These are phyloP conservation scores for Enchytraeus crypticus DNA, from an alignment of 2,888 invertebrate genomes.

Conservation along the genomic window DNA sequence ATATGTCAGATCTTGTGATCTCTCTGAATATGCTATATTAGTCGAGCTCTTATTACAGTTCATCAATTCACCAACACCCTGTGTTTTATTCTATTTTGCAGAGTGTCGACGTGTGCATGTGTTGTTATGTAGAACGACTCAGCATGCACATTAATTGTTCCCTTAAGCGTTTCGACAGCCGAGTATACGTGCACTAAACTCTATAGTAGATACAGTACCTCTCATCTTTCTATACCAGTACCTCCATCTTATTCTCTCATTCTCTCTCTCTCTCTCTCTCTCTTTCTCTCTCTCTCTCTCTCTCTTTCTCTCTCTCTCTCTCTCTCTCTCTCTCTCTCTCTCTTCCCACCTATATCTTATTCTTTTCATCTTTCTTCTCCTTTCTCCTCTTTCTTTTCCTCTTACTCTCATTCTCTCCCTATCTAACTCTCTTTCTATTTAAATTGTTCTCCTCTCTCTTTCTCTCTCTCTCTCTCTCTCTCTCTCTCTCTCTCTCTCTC, in stretches of 20 bases:
- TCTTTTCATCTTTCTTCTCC: too few relatives aligned
- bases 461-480: neutral
- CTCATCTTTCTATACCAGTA: neutral
- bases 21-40: too few relatives aligned
- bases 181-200: too few relatives aligned
- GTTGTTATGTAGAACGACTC: neutral
- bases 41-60: too few relatives aligned
- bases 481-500: neutral
- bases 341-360: neutral
- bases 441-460: neutral
- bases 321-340: neutral
- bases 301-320: neutral
- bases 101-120: neutral
- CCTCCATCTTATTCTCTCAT: neutral
- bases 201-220: neutral
- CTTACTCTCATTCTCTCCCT: neutral
- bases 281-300: neutral
- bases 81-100: neutral
- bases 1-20: too few relatives aligned
- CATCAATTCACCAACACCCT: too few relatives aligned
- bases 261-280: neutral
- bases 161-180: too few relatives aligned
- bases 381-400: neutral
- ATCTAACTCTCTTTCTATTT: conserved; percentile 1
- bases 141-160: too few relatives aligned